Percentiles rank a stretch among this genome's conserved stretches.
phyloP scores from a whole-genome alignment of 2,797 vertebrate genomes.

The Neolamprologus multifasciatus region DNA sequence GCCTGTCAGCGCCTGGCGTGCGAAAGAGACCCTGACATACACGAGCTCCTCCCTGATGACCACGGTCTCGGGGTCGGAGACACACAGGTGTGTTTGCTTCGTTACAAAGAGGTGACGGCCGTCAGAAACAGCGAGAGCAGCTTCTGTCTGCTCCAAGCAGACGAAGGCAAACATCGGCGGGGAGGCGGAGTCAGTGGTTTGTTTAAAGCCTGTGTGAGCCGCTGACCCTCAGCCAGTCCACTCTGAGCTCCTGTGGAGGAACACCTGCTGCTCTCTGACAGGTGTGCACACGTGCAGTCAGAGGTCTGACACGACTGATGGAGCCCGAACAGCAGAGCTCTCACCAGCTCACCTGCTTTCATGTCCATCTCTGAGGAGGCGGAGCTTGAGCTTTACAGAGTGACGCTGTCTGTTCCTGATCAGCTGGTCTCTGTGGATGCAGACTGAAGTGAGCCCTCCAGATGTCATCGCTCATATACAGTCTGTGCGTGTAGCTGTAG shows the following conservation, averaged over 20 bases:
- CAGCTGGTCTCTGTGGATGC: neutral
- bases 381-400: neutral
- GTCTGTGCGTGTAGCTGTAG: neutral
- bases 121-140: neutral
- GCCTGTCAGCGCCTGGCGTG: fast-evolving
- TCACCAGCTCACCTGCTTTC: neutral
- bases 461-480: neutral
- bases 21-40: neutral
- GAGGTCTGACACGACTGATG: neutral
- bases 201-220: neutral
- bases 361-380: neutral
- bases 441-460: neutral
- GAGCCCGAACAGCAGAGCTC: neutral
- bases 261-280: neutral
- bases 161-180: neutral
- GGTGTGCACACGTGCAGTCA: neutral
- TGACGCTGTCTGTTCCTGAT: neutral
- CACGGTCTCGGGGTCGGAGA: neutral
- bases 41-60: neutral
- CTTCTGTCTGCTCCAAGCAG: neutral
- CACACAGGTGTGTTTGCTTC: neutral
- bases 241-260: neutral
- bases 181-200: neutral
- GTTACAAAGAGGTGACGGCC: neutral
- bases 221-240: neutral